Evolutionary conservation across 2,113 vertebrate species (phyloP).

Genomic region (Saguinus imperator): DNA sequence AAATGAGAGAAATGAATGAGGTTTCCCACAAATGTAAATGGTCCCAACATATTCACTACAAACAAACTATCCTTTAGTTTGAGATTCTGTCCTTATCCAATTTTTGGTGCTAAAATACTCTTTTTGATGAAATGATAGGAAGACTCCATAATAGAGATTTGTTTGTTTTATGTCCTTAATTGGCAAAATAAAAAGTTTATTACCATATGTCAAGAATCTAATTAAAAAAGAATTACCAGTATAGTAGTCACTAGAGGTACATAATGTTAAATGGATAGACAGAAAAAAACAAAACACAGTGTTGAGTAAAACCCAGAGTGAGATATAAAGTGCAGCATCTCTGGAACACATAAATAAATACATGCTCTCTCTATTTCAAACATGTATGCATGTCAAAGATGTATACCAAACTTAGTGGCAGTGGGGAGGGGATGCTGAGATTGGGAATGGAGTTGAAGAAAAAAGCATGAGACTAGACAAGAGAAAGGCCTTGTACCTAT

Average conservation of each 20-base stretch:
- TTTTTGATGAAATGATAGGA: conserved; percentile 13
- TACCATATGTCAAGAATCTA: conserved; percentile 10
- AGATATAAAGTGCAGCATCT: not conserved
- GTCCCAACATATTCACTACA: not conserved
- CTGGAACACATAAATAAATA: not conserved
- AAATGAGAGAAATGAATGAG: not conserved
- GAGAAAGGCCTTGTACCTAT: not conserved
- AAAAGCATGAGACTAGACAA: not conserved
- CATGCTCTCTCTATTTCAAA: not conserved
- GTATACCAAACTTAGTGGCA: no score
- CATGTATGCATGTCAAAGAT: not conserved
- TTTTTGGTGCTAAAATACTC: not conserved
- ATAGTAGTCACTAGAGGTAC: not conserved
- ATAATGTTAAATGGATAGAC: not conserved
- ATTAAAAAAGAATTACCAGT: not conserved
- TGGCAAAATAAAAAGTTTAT: conserved; percentile 41
- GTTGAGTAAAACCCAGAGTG: not conserved
- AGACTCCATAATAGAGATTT: not conserved
- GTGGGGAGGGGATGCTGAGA: not conserved
- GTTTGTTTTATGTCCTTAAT: conserved; percentile 12
- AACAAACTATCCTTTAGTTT: not conserved
- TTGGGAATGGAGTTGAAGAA: not conserved
- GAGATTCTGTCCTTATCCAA: not conserved
- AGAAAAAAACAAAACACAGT: not conserved
- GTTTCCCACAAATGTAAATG: not conserved